Evolutionary conservation across 1,140 invertebrate genomes (phyloP), one percentile per base, ranked within the genome.

Genomic region (Drosophila grimshawi): DNA sequence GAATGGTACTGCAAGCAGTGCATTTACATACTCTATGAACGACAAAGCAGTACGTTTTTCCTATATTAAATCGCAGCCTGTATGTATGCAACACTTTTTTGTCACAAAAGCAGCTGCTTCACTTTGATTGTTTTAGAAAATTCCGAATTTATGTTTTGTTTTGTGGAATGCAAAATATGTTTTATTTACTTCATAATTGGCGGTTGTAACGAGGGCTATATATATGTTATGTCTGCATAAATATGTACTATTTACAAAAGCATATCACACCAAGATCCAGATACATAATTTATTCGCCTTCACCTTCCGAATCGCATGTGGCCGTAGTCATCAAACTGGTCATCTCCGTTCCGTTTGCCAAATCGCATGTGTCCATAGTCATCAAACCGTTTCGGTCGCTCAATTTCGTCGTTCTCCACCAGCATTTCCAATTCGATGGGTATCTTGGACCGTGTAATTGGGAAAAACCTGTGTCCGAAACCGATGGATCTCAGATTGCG

Each of bases 281-380:
- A 52, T 8, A 39, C 43, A 6, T 11, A 45, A 35, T 70, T 74
- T 93, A 91, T 19, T 35, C 39, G 19, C n/a, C 27, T 53, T 61
- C 55, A 73, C 29, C 77, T 67, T 27, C 95, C 95, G 68, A 95
- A 95, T 76, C 95, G 88, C 94, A 95, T 94, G 76, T 95, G 95
- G 5, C 95, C 95, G 67, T 95, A 95, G 71, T 95, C 94, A 67
- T 95, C 94, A 74, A 94, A 94, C 41, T 93, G 81, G 64, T 93
- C 92, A 59, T 93, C 91, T n/a, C 78, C 78, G 7, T 92, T 91
- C 10, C 94, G 92, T 81, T 94, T 94, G 0, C 94, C 94, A 77
- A 95, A 95, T 73, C 94, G 82, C 92, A 95, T 93, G 80, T 95
- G 94, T 5, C 95, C 95, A 76, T 95, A 95, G 80, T 95, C 95